Evolutionary conservation across 2,888 invertebrate species (phyloP).

Genomic region (Drosophila pseudotalamancana): DNA sequence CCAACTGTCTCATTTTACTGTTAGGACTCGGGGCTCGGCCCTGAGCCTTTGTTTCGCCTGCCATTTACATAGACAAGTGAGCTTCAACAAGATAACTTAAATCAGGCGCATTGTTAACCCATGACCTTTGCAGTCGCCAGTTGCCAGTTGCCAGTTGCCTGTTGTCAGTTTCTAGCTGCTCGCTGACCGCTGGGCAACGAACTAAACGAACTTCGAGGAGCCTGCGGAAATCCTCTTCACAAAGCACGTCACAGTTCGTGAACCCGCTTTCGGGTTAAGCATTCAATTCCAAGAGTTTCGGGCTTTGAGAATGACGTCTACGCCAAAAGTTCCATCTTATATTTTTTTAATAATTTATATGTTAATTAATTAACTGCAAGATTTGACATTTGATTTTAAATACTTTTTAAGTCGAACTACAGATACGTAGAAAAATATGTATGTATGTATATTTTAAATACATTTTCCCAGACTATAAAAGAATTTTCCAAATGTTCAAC

Average conservation of each 20-base stretch:
- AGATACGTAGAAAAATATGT: no score
- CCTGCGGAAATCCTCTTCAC: conserved; percentile 53
- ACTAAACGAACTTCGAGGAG: conserved; percentile 25
- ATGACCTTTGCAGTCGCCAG: conserved; percentile 48
- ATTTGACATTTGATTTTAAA: no score
- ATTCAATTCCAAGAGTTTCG: conserved; percentile 4
- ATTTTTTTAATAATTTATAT: no score
- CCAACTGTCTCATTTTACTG: conserved; percentile 42
- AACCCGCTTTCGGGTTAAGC: conserved; percentile 35
- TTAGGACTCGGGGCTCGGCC: conserved; percentile 41
- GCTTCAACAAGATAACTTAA: conserved; percentile 32
- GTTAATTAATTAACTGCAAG: no score
- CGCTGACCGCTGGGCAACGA: conserved; percentile 23
- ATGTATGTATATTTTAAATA: no score
- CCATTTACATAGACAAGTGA: conserved; percentile 55
- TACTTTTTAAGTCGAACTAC: no score
- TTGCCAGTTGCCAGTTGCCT: conserved; percentile 11
- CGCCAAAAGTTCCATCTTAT: no score
- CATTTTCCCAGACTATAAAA: no score
- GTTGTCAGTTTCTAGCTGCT: no score
- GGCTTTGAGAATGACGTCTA: background rate
- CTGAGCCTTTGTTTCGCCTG: conserved; percentile 44
- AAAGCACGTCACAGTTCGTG: conserved; percentile 64
- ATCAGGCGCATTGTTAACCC: conserved; percentile 23
- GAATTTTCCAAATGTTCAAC: no score